Percentiles rank a stretch among this genome's conserved stretches.
phyloP scores from a whole-genome alignment of 2,113 vertebrate species.

The Epinephelus cyanopodus region DNA sequence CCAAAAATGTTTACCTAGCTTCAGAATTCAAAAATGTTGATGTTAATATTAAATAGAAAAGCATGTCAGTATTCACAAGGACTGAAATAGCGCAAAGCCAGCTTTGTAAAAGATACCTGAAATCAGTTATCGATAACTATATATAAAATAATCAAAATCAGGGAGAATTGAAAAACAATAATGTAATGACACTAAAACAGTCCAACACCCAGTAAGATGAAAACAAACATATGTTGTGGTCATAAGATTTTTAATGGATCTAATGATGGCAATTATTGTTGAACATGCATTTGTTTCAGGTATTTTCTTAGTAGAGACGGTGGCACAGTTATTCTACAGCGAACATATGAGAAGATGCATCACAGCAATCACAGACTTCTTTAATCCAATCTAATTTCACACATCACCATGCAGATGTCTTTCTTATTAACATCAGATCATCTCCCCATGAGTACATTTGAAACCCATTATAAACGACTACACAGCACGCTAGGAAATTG shows the following conservation, averaged over 20 bases:
- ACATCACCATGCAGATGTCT: constrained; percentile 62
- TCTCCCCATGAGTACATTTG: constrained; percentile 48
- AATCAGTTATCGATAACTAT: neutral
- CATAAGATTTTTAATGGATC: neutral
- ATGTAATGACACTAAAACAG: no score
- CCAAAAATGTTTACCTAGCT: neutral
- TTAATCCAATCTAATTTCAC: constrained; percentile 64
- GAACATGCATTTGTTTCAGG: neutral
- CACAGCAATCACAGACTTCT: constrained; percentile 30
- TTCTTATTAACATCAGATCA: constrained; percentile 61
- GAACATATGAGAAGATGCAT: constrained; percentile 24
- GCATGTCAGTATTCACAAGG: neutral
- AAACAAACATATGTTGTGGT: neutral
- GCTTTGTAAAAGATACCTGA: neutral
- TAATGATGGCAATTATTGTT: neutral
- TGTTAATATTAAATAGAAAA: neutral
- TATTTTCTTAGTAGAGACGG: constrained; percentile 6
- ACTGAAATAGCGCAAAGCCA: neutral
- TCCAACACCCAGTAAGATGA: neutral
- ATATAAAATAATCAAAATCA: neutral
- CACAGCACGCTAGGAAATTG: constrained; percentile 64
- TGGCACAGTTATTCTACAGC: neutral
- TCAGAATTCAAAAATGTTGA: neutral
- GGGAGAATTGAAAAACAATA: no score
- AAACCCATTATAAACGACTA: constrained; percentile 49